Evolutionary conservation across 2,113 vertebrate genomes (phyloP), one percentile per base, ranked within the genome.

Genomic region (Neofelis nebulosa): DNA sequence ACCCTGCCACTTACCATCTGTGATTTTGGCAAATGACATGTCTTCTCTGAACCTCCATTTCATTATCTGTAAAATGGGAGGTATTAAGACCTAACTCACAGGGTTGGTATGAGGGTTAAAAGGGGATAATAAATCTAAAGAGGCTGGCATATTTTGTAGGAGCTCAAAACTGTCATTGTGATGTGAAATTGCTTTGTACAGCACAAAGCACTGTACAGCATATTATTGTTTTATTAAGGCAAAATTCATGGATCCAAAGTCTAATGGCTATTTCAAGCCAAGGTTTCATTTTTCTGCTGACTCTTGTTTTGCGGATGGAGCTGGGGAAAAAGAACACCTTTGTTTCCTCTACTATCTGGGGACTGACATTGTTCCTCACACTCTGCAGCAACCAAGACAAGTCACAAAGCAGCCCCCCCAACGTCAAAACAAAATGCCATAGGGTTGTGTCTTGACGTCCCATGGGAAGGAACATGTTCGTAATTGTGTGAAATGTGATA

Each of bases 211-310:
- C 55, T 55, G 16, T 76, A 48, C 0, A 48, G 38, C 52, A 36
- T 76, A 69, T 74, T 96, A 57, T 92, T 96, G 93, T 89, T 97
- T 95, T 92, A 79, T 97, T 86, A 97, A 83, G 79, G 89, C 89
- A 73, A 96, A 91, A 76, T 91, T 94, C 66, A 57, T 48, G 66
- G 61, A 76, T 96, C 81, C n/a, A 90, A 90, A 97, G 83, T 74
- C 88, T 94, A 96, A 81, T 94, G 76, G 84, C 65, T 88, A n/a
- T 78, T 96, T 96, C n/a, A 71, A 85, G 74, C 52, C 71, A 78
- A 82, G 52, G 63, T 74, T 95, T 94, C 31, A 36, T 76, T 81
- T 95, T 96, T 89, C 94, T 87, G 92, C 69, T 92, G 95, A 94
- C 61, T 96, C 41, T 86, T 63, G 36, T 90, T 61, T 33, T 87